Base-by-base conservation (phyloP, 2,113 vertebrate genomes). In the Crypturellus undulatus region DNA sequence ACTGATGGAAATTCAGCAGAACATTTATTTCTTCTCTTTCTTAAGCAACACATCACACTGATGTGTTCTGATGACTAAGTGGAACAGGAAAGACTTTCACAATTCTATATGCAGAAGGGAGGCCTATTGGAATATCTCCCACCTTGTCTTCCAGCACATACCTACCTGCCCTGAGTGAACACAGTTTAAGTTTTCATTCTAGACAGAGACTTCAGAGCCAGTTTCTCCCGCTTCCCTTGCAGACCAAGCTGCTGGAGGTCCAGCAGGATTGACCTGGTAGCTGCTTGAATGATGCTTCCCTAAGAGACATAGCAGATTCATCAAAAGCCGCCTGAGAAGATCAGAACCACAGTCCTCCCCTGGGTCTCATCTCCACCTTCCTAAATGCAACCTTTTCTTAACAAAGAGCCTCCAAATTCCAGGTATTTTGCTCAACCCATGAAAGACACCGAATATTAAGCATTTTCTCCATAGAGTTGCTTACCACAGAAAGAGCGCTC, bases 111-210 rank as follows among this genome's bases (percentile, higher is more conserved):
- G 81, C 47, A 72, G 62, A 91, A 83, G 30, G 45, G 68, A 59
- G 72, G 15, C 82, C 64, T 63, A 87, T 36, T 54, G 71, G 42
- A 88, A 86, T 93, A 34, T 95, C 72, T 95, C 85, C 60, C 77
- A 60, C 28, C 1, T 0, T 17, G 38, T 67, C 65, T 86, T 51
- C 51, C 32, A 85, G 38, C 38, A 78, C 56, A 36, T 4, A 77
- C 26, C 20, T 49, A 24, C 70, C 87, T 89, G 63, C 63, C 90
- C 59, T 65, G 25, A 72, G 51, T 36, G 54, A 96, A 82, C 68
- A 94, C 36, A 7, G 0, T 4, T 15, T 9, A 42, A 8, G 4
- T 10, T 6, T 24, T 40, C 56, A 79, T 21, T 1, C 11, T 52
- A 47, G 22, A 79, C 5, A 9, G 43, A 4, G 43, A 4, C 16